Evolutionary conservation across 2,113 vertebrate genomes (phyloP), one percentile per base, ranked within the genome.

Genomic region (Odocoileus virginianus): DNA sequence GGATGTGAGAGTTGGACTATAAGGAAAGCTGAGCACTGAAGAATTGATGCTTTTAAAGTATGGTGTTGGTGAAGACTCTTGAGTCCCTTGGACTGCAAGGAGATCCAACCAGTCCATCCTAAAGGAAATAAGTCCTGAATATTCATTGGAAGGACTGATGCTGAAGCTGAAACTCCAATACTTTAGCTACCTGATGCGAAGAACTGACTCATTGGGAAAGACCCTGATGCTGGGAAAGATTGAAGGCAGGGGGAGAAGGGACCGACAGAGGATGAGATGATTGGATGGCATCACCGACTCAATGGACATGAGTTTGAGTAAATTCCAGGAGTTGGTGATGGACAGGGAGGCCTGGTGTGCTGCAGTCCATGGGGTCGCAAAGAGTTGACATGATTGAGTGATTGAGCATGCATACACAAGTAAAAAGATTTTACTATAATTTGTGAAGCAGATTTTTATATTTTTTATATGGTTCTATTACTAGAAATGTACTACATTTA

Each of bases 391-490:
- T 11, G 7, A 3, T 25, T 43, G 71, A 74, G 21, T 43, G 21
- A 14, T 0, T 25, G 11, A 43, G 21, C 71, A 74, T 40, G 12
- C 71, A 74, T 40, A 74, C 21, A 74, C 11, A 71, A 5, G 8
- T 50, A 82, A 87, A 79, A 50, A 76, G 23, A 50, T 16, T 13
- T 76, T 82, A 89, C 2, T 81, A 36, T 82, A 36, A 71, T 83
- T 3, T 71, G 33, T 74, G 30, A 36, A 61, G 28, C 17, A 67
- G 21, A 7, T 81, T 83, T 92, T 27, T 25, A 54, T 74, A 33
- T 47, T 55, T 85, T 96, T 96, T 84, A 33, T 11, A 25, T 85
- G 9, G 11, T 97, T 30, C 52, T 74, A 58, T 87, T 78, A 88
- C 74, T 81, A 76, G 33, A 83, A 81, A 60, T 3, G n/a, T 33